Percentiles rank a stretch among this genome's conserved stretches.
phyloP scores from a whole-genome alignment of 2,113 vertebrate genomes.

The Haemorhous mexicanus region DNA sequence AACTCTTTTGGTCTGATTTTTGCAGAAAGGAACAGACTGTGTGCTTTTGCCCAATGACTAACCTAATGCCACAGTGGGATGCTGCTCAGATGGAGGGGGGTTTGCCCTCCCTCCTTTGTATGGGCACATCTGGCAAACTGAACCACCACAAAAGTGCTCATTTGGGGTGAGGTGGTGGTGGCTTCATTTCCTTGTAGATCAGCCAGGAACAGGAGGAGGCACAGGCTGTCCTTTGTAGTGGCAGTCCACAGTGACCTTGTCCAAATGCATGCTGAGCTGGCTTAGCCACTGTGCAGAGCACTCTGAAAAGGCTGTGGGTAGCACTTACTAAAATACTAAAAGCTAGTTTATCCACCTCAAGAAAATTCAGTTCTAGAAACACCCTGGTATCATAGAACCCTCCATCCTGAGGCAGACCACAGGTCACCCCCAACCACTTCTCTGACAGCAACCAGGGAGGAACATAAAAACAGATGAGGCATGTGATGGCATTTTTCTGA shows the following conservation, averaged over 20 bases:
- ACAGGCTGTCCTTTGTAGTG: background rate
- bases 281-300: accelerated
- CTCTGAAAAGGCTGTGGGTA: background rate
- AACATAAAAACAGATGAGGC: conserved; percentile 9
- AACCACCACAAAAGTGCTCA: background rate
- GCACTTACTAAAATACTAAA: background rate
- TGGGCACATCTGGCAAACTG: background rate
- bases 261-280: background rate
- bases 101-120: background rate
- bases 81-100: background rate
- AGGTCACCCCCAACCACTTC: background rate
- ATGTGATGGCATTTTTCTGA: background rate
- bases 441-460: background rate
- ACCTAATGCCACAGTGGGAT: accelerated
- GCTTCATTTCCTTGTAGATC: background rate
- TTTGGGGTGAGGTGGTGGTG: background rate
- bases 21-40: background rate
- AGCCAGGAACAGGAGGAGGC: background rate
- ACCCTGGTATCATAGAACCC: background rate
- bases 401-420: background rate
- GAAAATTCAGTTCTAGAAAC: background rate
- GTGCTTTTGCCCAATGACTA: background rate
- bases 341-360: background rate
- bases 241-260: background rate
- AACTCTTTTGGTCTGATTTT: background rate